phyloP scores from a whole-genome alignment of 2,113 vertebrate species.

The Dinomys branickii region DNA sequence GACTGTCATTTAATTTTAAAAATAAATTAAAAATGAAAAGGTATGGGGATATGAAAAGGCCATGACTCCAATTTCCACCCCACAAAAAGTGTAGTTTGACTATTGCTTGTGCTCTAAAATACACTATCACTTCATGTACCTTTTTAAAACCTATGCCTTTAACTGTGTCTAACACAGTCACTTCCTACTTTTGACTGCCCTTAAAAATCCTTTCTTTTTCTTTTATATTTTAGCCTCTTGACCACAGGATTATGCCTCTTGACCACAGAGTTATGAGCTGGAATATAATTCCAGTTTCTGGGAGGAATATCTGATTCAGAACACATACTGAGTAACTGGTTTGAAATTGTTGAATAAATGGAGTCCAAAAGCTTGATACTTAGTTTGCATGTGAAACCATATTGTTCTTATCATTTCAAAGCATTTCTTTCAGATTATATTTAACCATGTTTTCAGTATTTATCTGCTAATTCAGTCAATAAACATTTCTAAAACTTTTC shows the following conservation, averaged over 20 bases:
- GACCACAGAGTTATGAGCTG: background rate
- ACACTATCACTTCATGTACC: background rate
- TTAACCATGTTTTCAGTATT: constrained; percentile 15
- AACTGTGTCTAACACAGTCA: background rate
- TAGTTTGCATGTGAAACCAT: background rate
- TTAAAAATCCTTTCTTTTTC: background rate
- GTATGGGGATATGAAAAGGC: background rate
- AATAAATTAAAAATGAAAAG: background rate
- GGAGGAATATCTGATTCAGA: background rate
- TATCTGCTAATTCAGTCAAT: background rate
- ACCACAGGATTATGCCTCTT: background rate
- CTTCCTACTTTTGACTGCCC: background rate
- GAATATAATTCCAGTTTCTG: background rate
- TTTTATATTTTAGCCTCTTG: background rate
- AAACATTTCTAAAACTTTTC: background rate
- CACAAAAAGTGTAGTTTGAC: background rate
- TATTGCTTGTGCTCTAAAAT: constrained; percentile 5
- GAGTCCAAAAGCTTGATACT: background rate
- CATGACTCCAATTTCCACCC: background rate
- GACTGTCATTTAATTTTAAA: background rate
- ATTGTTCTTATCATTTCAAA: background rate
- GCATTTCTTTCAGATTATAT: constrained; percentile 7
- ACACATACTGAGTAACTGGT: background rate
- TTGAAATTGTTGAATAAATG: background rate
- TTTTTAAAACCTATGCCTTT: background rate